A percentile compares a stretch with the other conserved stretches of the same genome.
Conservation (phyloP, 1,140 invertebrate genomes). For the Doryteuthis pealeii region DNA sequence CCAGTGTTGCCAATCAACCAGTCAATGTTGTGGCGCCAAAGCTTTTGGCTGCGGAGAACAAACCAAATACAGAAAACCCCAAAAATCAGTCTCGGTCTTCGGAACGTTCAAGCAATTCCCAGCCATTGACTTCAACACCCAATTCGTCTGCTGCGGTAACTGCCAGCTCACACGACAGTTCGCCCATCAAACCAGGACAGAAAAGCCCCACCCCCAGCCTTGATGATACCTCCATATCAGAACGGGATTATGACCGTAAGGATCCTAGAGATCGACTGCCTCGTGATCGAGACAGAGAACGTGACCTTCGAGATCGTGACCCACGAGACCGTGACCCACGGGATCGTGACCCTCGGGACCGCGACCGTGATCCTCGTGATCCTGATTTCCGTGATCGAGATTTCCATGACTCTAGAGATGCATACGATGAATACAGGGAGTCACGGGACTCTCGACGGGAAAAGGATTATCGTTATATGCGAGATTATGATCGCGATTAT, state of each 20-base stretch:
- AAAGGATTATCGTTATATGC: neutral
- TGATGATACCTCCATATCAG: no score
- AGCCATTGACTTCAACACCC: neutral
- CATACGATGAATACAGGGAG: neutral
- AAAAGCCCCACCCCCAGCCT: neutral
- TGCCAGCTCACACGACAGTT: neutral
- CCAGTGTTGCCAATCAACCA: neutral
- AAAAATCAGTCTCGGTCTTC: no score
- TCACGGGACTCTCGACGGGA: neutral
- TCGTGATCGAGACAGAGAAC: conserved; percentile 9
- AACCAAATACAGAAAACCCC: neutral
- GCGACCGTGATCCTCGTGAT: conserved; percentile 8
- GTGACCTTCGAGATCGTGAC: conserved; percentile 16
- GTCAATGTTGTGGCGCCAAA: neutral
- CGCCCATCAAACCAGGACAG: neutral
- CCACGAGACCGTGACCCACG: conserved; percentile 15
- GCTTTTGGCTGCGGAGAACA: neutral
- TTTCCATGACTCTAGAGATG: neutral
- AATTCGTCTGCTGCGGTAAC: neutral
- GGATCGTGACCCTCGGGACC: neutral
- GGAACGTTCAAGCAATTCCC: neutral
- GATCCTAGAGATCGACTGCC: no score
- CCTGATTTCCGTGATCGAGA: neutral
- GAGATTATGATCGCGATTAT: conserved; percentile 20
- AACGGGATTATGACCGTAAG: no score